Percentiles rank a stretch among this genome's conserved stretches.
Conservation (phyloP, 1,140 invertebrate genomes). For the Caenorhabditis elegans region WBcel235 BX284605.5:13848501-13849000, state of each 20-base stretch:
- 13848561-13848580: background rate
- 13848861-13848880: background rate
- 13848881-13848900: background rate
- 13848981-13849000: background rate
- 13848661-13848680: background rate
- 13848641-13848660: background rate
- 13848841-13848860: background rate
- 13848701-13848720: background rate
- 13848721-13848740: background rate
- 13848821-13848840: background rate
- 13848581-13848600: too few relatives aligned
- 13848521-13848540: background rate
- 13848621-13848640: background rate
- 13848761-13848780: background rate
- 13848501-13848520: background rate
- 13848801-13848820: background rate
- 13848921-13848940: background rate
- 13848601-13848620: background rate
- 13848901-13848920: background rate
- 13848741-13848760: background rate
- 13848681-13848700: background rate
- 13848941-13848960: conserved; percentile 1
- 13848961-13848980: background rate
- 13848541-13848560: background rate
- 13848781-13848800: background rate